Evolutionary conservation across 1,140 invertebrate species (phyloP), one percentile per base, ranked within the genome.

Genomic region (Lepidostoma basale): DNA sequence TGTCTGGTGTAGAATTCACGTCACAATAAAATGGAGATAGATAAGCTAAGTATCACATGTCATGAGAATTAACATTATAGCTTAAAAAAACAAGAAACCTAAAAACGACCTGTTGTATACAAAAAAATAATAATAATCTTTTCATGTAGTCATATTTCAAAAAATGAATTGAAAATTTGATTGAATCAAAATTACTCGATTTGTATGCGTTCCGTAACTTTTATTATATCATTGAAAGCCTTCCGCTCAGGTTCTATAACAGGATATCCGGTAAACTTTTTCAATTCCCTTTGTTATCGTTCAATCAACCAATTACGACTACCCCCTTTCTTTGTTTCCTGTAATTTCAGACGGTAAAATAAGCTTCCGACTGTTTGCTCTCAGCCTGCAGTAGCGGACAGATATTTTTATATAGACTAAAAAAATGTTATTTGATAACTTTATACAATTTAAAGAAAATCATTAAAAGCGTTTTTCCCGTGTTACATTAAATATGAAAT

Each of bases 301-400:
- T 67, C 65, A 71, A 71, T 71, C 69, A 67, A 67, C 59, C 69
- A 71, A 71, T 71, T 71, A 71, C 69, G 30, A 28, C 49, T 47
- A 42, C 44, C 58, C 62, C 36, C 22, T 30, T 65, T 44, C 36
- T 72, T 69, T 72, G 70, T 72, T 68, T 72, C 67, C 54, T 69
- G 52, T 72, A 68, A 72, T 72, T 72, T 68, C 45, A 28, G 26
- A 20, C 20, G 39, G 60, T 28, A 59, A 72, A 65, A 67, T 59
- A 65, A 68, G 60, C 4, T 25, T 49, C 22, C 45, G 10, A 8
- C 3, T 40, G 39, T 40, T 40, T 40, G n/a, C 8, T 40, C n/a
- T n/a, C n/a, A n/a, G n/a, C n/a, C n/a, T n/a, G n/a, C n/a, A n/a
- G n/a, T n/a, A n/a, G n/a, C n/a, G n/a, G n/a, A n/a, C n/a, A n/a